These are phyloP conservation scores for Caenorhabditis sp. DNA, from an alignment of 2,888 invertebrate genomes.

Conservation along the genomic window DNA sequence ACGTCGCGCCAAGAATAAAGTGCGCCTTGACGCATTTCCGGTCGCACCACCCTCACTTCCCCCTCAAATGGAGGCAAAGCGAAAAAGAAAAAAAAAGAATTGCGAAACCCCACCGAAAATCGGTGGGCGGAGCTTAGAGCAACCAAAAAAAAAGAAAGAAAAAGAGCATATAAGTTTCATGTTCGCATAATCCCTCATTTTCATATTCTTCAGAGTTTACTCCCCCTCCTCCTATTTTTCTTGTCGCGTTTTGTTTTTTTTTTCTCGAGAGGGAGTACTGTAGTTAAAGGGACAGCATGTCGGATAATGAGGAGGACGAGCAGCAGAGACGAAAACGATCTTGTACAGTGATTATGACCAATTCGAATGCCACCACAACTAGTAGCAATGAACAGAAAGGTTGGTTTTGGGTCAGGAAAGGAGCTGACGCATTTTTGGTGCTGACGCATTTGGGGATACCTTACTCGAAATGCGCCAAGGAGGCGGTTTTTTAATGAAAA, in stretches of 20 bases:
- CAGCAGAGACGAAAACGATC: slow-evolving; percentile 19
- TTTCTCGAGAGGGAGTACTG: neutral
- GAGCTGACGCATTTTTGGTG: too few relatives aligned
- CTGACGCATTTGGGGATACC: too few relatives aligned
- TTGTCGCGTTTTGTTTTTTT: neutral
- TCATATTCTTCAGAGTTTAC: too few relatives aligned
- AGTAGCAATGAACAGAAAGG: neutral
- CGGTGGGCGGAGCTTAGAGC: neutral
- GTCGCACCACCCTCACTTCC: neutral
- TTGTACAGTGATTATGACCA: slow-evolving; percentile 36
- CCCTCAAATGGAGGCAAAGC: too few relatives aligned
- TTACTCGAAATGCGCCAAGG: too few relatives aligned
- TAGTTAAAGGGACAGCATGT: neutral
- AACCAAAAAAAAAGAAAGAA: neutral
- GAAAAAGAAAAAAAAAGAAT: slow-evolving; percentile 2
- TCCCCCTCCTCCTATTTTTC: neutral
- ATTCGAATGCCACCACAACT: neutral
- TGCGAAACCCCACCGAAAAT: slow-evolving; percentile 1
- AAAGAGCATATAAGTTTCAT: neutral
- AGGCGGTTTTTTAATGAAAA: too few relatives aligned
- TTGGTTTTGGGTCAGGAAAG: too few relatives aligned
- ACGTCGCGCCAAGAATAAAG: neutral
- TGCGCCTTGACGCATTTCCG: neutral
- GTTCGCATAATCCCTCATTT: neutral
- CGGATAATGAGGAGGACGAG: neutral